Percentiles rank a stretch among this genome's conserved stretches.
Evolutionary conservation across 2,888 invertebrate genomes (phyloP).

Genomic region (Entomobrya proxima): DNA sequence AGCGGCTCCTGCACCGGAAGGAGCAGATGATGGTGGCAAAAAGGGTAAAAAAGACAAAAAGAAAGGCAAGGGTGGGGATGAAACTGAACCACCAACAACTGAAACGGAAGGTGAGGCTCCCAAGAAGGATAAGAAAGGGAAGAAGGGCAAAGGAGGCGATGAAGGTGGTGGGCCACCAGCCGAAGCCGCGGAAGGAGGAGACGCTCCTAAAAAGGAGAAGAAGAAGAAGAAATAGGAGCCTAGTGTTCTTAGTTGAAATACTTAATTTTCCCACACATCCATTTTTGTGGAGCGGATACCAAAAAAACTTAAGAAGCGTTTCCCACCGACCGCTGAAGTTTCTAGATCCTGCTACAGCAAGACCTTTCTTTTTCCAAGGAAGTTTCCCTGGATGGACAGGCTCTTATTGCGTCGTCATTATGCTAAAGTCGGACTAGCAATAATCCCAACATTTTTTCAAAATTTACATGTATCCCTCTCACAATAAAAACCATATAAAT

Average conservation of each 20-base stretch:
- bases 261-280: background rate
- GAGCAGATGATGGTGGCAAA: background rate
- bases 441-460: too few species aligned
- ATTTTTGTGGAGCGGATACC: background rate
- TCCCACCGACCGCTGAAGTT: background rate
- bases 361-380: background rate
- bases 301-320: background rate
- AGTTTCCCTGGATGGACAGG: background rate
- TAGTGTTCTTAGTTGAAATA: background rate
- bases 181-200: background rate
- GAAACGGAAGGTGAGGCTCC: background rate
- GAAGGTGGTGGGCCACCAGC: background rate
- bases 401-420: background rate
- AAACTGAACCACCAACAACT: too few species aligned
- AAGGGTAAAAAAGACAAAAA: too few species aligned
- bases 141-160: background rate
- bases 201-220: background rate
- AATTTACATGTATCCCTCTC: too few species aligned
- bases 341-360: background rate
- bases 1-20: background rate
- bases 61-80: background rate
- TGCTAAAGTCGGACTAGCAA: too few species aligned
- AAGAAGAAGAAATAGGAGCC: background rate
- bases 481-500: too few species aligned
- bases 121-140: background rate